Conservation (phyloP, 2,888 invertebrate genomes). For the Timema cristinae region DNA sequence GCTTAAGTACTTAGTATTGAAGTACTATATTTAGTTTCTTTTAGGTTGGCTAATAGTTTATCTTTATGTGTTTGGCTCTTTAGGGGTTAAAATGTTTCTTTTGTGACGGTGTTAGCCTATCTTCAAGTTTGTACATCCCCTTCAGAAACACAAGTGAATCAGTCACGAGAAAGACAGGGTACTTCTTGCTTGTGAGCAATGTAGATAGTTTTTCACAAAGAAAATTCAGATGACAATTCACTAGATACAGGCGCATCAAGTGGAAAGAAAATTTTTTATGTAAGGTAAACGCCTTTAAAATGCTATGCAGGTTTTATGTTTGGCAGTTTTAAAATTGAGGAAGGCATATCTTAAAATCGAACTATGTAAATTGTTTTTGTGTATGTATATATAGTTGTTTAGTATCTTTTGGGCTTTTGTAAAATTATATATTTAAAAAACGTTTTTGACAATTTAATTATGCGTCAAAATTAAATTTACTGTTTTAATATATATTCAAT, state of each 20-base stretch:
- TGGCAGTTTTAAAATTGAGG: background rate
- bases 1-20: too few relatives aligned
- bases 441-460: too few relatives aligned
- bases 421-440: too few relatives aligned
- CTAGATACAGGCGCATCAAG: conserved; percentile 28
- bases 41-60: too few relatives aligned
- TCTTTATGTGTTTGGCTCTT: too few relatives aligned
- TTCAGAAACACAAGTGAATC: conserved; percentile 33
- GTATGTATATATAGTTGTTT: too few relatives aligned
- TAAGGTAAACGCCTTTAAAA: conserved; percentile 26
- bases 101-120: conserved; percentile 31
- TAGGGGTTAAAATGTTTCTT: conserved; percentile 32
- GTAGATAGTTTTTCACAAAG: conserved; percentile 29
- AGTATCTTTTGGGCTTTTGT: too few relatives aligned
- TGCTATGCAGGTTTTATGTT: background rate
- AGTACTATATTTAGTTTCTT: too few relatives aligned
- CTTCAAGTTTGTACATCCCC: conserved; percentile 31
- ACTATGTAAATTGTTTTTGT: too few relatives aligned
- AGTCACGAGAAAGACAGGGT: conserved; percentile 29
- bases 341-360: too few relatives aligned
- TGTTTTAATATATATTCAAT: too few relatives aligned
- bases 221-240: conserved; percentile 31
- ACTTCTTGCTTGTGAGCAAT: conserved; percentile 27
- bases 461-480: too few relatives aligned
- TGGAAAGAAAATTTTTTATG: conserved; percentile 33